Percentiles rank a stretch among this genome's conserved stretches.
phyloP scores from a whole-genome alignment of 2,113 vertebrate species.

The Paramisgurnus dabryanus region DNA sequence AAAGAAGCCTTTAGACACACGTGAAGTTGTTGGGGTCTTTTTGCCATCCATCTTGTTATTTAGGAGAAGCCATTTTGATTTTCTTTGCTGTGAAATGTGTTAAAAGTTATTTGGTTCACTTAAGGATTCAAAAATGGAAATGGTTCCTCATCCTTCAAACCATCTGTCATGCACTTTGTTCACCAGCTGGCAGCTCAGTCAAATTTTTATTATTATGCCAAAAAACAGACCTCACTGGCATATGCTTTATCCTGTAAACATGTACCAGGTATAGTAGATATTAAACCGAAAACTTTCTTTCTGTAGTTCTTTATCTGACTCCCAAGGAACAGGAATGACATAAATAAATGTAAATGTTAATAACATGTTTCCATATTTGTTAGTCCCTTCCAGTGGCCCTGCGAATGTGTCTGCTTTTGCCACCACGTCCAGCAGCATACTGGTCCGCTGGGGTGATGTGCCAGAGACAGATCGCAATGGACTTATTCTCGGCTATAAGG shows the following conservation, averaged over 20 bases:
- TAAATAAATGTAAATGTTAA: too few relatives aligned
- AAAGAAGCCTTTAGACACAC: background rate
- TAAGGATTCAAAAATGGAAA: background rate
- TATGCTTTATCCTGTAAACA: slow-evolving; percentile 6
- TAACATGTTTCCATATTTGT: background rate
- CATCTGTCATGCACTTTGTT: slow-evolving; percentile 11
- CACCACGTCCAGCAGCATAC: slow-evolving; percentile 91
- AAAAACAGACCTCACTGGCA: slow-evolving; percentile 2
- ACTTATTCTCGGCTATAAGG: slow-evolving; percentile 94
- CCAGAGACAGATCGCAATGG: slow-evolving; percentile 87
- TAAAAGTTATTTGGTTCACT: background rate
- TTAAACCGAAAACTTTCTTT: too few relatives aligned
- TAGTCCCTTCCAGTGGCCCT: slow-evolving; percentile 93
- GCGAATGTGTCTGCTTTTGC: slow-evolving; percentile 88
- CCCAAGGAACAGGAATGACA: too few relatives aligned
- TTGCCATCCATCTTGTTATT: background rate
- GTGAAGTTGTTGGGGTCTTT: background rate
- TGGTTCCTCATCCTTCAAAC: background rate
- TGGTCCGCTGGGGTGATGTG: slow-evolving; percentile 88
- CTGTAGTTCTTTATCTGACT: too few relatives aligned
- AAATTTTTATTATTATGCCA: background rate
- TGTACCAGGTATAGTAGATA: background rate
- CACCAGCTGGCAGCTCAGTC: slow-evolving; percentile 8
- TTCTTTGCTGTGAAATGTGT: background rate
- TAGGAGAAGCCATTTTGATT: background rate